A percentile compares a stretch with the other conserved stretches of the same genome.
Evolutionary conservation across 2,797 vertebrate species (phyloP).

Genomic region (Lycodopsis pacificus): DNA sequence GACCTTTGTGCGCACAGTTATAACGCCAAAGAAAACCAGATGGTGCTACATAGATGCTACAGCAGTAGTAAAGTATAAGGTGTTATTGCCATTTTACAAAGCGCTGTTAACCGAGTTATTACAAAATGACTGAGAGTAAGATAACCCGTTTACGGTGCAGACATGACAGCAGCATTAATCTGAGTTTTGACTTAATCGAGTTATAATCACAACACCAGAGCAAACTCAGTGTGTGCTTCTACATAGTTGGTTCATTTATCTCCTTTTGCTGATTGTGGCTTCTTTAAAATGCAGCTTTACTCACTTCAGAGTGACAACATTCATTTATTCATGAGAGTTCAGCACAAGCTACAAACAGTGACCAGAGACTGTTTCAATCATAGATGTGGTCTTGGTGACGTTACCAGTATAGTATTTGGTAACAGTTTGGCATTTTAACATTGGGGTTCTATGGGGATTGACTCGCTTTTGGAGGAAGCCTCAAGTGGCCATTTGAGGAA

Average conservation of each 20-base stretch:
- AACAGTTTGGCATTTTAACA: background rate
- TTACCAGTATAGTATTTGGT: background rate
- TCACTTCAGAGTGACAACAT: background rate
- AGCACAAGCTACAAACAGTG: background rate
- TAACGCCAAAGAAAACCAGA: background rate
- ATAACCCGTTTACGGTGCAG: constrained; percentile 20
- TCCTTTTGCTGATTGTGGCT: background rate
- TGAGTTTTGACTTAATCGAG: constrained; percentile 15
- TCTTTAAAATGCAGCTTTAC: background rate
- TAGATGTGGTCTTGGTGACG: too few species aligned
- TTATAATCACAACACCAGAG: constrained; percentile 10
- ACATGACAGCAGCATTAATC: constrained; percentile 21
- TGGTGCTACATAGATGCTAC: background rate
- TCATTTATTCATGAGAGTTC: background rate
- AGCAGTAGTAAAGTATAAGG: background rate
- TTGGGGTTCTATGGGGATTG: background rate
- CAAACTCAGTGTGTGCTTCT: constrained; percentile 10
- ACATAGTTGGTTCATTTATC: background rate
- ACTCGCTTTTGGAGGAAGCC: background rate
- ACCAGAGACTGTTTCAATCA: background rate
- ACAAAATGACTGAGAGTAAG: constrained; percentile 5
- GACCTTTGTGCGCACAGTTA: background rate
- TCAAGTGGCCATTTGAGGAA: background rate
- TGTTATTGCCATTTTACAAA: constrained; percentile 17
- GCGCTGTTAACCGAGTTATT: constrained; percentile 18